Conservation (phyloP, 2,797 vertebrate genomes). For the Periparus ater region DNA sequence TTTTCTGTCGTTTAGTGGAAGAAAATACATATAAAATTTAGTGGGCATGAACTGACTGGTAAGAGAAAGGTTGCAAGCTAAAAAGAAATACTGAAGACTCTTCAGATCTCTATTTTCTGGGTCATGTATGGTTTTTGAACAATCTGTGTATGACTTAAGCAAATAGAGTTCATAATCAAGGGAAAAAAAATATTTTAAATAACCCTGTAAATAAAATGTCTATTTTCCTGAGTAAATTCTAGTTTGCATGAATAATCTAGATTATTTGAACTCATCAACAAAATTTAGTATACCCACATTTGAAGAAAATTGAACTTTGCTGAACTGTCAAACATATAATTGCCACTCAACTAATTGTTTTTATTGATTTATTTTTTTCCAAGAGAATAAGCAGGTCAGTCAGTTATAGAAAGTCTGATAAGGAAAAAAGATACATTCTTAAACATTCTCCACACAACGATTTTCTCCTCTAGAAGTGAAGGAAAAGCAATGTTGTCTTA, state of each 20-base stretch:
- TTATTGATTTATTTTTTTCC: neutral
- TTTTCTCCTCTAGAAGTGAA: neutral
- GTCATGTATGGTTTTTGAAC: neutral
- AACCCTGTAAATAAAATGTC: neutral
- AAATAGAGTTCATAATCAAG: neutral
- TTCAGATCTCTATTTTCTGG: neutral
- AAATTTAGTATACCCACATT: neutral
- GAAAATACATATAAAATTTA: neutral
- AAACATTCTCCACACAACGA: neutral
- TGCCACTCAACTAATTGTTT: constrained; percentile 19
- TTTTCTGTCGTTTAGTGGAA: neutral
- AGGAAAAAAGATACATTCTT: neutral
- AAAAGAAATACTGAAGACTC: neutral
- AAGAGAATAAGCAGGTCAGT: neutral
- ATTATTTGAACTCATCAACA: neutral
- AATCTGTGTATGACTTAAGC: neutral
- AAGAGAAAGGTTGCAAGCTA: neutral
- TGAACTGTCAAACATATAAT: neutral
- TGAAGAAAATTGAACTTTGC: neutral
- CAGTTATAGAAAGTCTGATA: neutral
- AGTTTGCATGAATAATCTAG: neutral
- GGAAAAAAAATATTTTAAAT: neutral
- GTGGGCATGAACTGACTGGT: neutral
- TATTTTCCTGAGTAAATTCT: neutral
- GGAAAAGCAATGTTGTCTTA: neutral